Evolutionary conservation across 2,113 vertebrate species (phyloP).

Genomic region (Apteryx mantelli): DNA sequence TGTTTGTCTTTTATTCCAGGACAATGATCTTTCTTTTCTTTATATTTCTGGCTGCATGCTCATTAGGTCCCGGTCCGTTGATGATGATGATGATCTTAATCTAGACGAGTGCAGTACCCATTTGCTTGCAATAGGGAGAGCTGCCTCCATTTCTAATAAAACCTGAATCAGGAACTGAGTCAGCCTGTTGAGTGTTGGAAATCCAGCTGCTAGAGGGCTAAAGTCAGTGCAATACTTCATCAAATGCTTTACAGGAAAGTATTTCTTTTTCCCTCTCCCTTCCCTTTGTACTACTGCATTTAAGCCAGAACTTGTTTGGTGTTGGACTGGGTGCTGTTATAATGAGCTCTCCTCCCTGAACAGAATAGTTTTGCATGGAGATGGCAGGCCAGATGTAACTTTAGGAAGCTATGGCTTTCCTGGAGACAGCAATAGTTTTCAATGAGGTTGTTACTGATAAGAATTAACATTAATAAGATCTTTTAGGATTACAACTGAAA

Average conservation of each 20-base stretch:
- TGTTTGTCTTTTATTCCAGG: neutral
- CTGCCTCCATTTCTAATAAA: neutral
- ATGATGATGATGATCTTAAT: neutral
- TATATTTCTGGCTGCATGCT: neutral
- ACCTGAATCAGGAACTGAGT: neutral
- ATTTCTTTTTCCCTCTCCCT: neutral
- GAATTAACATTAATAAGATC: neutral
- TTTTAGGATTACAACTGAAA: too few species aligned
- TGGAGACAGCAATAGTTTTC: neutral
- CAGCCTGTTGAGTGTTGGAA: neutral
- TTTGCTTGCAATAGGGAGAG: neutral
- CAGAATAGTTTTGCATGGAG: neutral
- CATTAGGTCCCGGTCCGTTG: neutral
- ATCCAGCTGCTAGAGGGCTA: neutral
- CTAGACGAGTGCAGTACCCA: neutral
- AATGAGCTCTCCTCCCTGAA: neutral
- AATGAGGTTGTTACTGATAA: neutral
- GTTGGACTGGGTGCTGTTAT: neutral
- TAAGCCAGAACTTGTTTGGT: neutral
- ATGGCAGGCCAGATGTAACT: neutral
- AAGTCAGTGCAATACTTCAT: neutral
- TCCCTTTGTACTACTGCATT: fast-evolving
- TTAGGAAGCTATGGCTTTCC: neutral
- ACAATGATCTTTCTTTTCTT: neutral
- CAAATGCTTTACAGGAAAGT: neutral